phyloP scores from a whole-genome alignment of 2,888 invertebrate genomes.

The Napeogenes sylphis region DNA sequence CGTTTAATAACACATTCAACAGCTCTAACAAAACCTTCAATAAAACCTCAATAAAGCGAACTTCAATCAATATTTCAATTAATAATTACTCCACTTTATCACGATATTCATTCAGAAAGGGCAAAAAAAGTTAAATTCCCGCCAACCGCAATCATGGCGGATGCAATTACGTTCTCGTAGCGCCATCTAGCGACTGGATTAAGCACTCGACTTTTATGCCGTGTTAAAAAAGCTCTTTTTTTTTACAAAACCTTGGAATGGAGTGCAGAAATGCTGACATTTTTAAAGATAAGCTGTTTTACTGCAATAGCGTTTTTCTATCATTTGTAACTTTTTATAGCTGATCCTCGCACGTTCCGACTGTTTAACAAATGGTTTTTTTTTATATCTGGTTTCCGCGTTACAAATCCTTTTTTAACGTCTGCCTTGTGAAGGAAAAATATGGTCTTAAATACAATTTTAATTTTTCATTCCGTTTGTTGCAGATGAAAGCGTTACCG shows the following conservation, averaged over 20 bases:
- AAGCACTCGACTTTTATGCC: constrained; percentile 7
- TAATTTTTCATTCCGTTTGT: constrained; percentile 34
- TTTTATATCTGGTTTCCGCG: too few species aligned
- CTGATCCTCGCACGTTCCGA: neutral
- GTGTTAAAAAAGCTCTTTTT: neutral
- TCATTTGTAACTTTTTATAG: neutral
- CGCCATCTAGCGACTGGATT: constrained; percentile 21
- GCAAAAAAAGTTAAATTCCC: constrained; percentile 12
- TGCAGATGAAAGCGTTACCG: constrained; percentile 61
- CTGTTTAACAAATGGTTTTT: too few species aligned
- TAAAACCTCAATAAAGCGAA: neutral
- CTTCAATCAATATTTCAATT: constrained; percentile 5
- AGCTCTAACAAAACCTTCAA: neutral
- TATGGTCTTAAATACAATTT: neutral
- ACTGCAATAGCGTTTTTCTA: neutral
- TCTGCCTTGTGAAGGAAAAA: too few species aligned
- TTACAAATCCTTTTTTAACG: too few species aligned
- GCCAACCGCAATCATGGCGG: constrained; percentile 18
- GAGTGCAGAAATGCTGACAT: constrained; percentile 6
- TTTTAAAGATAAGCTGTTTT: constrained; percentile 3
- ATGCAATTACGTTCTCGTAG: constrained; percentile 19
- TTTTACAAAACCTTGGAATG: neutral
- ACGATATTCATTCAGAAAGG: constrained; percentile 5
- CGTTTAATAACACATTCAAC: neutral
- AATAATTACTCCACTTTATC: constrained; percentile 4